Percentiles rank a stretch among this genome's conserved stretches.
Conservation (phyloP, 2,888 invertebrate genomes). For the Agapetus fuscipes region DNA sequence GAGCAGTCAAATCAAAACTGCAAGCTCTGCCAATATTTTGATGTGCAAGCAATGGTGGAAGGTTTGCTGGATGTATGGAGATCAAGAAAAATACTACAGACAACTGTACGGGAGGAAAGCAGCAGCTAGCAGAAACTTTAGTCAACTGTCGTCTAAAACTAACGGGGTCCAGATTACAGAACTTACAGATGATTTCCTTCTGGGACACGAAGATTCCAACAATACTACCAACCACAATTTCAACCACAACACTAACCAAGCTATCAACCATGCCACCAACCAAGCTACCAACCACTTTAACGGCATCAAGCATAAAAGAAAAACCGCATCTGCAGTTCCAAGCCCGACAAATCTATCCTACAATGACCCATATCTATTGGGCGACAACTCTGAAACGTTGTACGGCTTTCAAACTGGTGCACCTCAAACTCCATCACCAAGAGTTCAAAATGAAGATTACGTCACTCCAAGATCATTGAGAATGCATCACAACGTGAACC, state of each 20-base stretch:
- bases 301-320: conserved; percentile 25
- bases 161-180: conserved; percentile 44
- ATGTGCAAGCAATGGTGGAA: conserved; percentile 88
- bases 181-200: conserved; percentile 39
- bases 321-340: conserved; percentile 12
- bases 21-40: conserved; percentile 59
- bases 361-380: conserved; percentile 26
- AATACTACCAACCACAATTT: too few relatives aligned
- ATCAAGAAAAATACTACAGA: conserved; percentile 76
- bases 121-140: conserved; percentile 30
- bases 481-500: background rate
- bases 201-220: conserved; percentile 25
- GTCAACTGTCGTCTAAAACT: conserved; percentile 33
- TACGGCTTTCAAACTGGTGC: conserved; percentile 33
- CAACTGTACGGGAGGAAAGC: conserved; percentile 63
- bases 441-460: conserved; percentile 28
- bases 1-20: conserved; percentile 42
- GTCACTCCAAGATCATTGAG: background rate
- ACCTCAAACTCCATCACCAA: conserved; percentile 23
- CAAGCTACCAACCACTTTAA: conserved; percentile 2
- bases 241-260: conserved; percentile 2
- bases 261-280: conserved; percentile 1
- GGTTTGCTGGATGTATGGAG: conserved; percentile 80
- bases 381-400: conserved; percentile 34
- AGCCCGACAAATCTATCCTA: conserved; percentile 8